Evolutionary conservation across 2,113 vertebrate genomes (phyloP), one percentile per base, ranked within the genome.

Genomic region (Pholis gunnellus): DNA sequence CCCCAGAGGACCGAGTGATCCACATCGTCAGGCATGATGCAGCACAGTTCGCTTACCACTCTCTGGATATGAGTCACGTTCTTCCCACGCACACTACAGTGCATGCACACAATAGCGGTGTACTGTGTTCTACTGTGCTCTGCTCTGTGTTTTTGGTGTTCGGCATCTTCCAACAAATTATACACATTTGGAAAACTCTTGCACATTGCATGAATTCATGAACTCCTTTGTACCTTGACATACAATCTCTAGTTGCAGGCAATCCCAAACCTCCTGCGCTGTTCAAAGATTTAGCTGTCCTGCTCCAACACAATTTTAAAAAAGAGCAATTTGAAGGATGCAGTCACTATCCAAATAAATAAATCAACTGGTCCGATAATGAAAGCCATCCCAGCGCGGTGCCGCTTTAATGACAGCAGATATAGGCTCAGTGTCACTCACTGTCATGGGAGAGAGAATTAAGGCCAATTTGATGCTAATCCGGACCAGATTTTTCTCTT

Each of bases 381-480:
- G 88, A 92, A 94, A 93, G 82, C 92, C 93, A 93, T 95, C 75
- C 93, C 74, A 27, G 88, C 74, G 57, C 67, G 44, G 88, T 82
- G 93, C 85, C 1, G 79, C 78, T 92, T 91, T 93, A 94, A 94
- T 93, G 89, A 89, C 88, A 91, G 82, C 85, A 75, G 80, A 88
- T 88, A 81, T 56, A 77, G 89, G 86, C 83, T 88, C 79, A 64
- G 88, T 92, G 91, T 94, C 93, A 91, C 83, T 93, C 89, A 89
- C 79, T 92, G 82, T 92, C 88, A 87, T 78, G 72, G 75, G 60
- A 89, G 82, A 81, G 84, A 88, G 88, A 93, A 94, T 93, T 91
- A 93, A 79, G 79, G 79, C 88, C 92, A 91, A 93, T 92, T 93
- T 89, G 69, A 90, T 34, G 73, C 79, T 94, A 94, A 95, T 94